These are phyloP conservation scores for Drosophila micromelanica DNA, from an alignment of 1,140 invertebrate genomes.

Conservation along the genomic window DNA sequence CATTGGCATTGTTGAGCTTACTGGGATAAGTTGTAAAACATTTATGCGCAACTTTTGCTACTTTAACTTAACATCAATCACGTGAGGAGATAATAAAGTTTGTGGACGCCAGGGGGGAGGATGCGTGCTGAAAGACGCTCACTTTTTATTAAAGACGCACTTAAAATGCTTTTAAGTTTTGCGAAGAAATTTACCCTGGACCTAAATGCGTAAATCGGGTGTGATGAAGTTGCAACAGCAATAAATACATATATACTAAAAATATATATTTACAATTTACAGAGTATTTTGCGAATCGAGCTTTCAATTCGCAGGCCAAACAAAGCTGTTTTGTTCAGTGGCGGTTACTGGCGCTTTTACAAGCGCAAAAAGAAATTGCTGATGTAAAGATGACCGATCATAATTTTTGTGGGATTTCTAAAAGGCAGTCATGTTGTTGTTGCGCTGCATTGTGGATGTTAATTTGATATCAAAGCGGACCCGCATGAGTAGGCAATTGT, in stretches of 20 bases:
- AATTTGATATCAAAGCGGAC: too few species aligned
- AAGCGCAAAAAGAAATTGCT: too few species aligned
- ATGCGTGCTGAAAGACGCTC: slow-evolving; percentile 13
- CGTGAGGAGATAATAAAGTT: slow-evolving; percentile 19
- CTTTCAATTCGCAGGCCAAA: too few species aligned
- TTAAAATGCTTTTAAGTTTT: slow-evolving; percentile 78
- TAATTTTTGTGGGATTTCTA: too few species aligned
- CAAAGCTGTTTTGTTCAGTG: too few species aligned
- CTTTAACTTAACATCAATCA: slow-evolving; percentile 76
- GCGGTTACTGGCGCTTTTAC: too few species aligned
- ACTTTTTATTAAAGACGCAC: slow-evolving; percentile 76
- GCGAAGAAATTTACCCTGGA: slow-evolving; percentile 33
- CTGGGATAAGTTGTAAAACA: slow-evolving; percentile 49
- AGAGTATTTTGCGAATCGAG: background rate
- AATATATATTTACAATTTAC: background rate
- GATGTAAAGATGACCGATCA: too few species aligned
- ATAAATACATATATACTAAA: background rate
- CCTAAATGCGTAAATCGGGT: background rate
- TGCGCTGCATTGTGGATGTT: too few species aligned
- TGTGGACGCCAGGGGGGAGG: background rate
- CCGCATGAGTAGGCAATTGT: too few species aligned
- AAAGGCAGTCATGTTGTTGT: too few species aligned
- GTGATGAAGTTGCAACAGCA: background rate
- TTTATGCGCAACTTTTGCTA: slow-evolving; percentile 56
- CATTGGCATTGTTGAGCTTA: slow-evolving; percentile 39